Evolutionary conservation across 2,797 vertebrate species (phyloP), one percentile per base, ranked within the genome.

Genomic region (Tenualosa ilisha): DNA sequence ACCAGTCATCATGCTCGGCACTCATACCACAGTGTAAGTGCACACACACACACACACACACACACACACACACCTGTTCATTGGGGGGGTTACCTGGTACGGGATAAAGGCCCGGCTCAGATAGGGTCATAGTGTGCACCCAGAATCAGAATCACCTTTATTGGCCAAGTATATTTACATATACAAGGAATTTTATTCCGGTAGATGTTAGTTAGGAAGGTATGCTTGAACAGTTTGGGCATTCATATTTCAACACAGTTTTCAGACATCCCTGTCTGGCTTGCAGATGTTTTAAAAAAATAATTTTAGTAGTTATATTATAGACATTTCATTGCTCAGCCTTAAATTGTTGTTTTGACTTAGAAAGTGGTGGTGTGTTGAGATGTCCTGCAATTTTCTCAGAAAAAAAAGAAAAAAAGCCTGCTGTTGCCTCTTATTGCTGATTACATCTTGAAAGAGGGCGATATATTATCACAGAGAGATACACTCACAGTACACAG

Each of bases 1-100:
- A n/a, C 97, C 98, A 13, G 92, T 98, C 15, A 92, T 97, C 0
- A 95, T 95, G 0, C 61, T 96, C 88, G 96, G 96, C 49, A 91
- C 95, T 82, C 96, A 94, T 87, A 82, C 91, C 75, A 86, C 95
- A 9, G 96, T 97, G 98, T 99, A 90, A 96, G 50, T 95, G 43
- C 15, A 24, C 43, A 51, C 61, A 43, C 50, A 49, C 63, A 68
- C 63, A 68, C 63, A 68, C 11, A 4, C 63, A 68, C 12, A 31
- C 12, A 68, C 24, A 31, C 26, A 2, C 63, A 31, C 81, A 82
- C 15, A n/a, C n/a, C n/a, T n/a, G 31, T 31, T 31, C 31, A 31
- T 31, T 1, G 1, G 31, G 31, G 31, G 31, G 31, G 31, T 31
- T 31, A 31, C 31, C 31, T 31, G 31, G 31, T 31, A 31, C 31